phyloP scores from a whole-genome alignment of 2,113 vertebrate species.

The Strix uralensis region DNA sequence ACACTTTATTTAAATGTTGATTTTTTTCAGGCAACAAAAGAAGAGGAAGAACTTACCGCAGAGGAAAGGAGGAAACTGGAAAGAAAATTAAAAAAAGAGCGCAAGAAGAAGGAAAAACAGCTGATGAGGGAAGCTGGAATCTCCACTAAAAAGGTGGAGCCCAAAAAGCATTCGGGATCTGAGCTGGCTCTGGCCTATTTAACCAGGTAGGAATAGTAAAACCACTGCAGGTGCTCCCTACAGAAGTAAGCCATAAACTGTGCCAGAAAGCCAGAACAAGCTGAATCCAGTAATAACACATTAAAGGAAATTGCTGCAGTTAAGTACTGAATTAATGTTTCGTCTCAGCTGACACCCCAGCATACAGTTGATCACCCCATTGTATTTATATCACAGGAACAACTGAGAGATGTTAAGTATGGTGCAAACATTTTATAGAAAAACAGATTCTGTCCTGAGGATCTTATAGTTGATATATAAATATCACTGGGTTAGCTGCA shows the following conservation, averaged over 20 bases:
- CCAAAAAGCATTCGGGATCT: neutral
- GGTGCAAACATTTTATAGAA: neutral
- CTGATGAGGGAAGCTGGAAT: constrained; percentile 58
- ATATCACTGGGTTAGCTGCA: neutral
- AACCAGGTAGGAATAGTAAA: constrained; percentile 49
- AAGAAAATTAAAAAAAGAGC: constrained; percentile 79
- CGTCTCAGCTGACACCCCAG: neutral
- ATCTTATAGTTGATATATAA: neutral
- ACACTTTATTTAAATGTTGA: neutral
- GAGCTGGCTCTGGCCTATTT: constrained; percentile 76
- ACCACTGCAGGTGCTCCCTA: neutral
- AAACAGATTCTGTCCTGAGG: neutral
- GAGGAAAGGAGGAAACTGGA: constrained; percentile 73
- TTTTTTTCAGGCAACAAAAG: constrained; percentile 3
- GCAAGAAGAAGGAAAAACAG: constrained; percentile 72
- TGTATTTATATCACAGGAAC: neutral
- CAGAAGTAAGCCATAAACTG: neutral
- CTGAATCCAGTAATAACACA: neutral
- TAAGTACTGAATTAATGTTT: neutral
- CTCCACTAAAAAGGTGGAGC: neutral
- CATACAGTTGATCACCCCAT: neutral
- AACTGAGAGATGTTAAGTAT: neutral
- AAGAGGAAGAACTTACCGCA: constrained; percentile 33
- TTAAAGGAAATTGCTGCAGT: constrained; percentile 30
- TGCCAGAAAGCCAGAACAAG: neutral